Evolutionary conservation across 2,113 vertebrate genomes (phyloP).

Genomic region (Bufo bufo): DNA sequence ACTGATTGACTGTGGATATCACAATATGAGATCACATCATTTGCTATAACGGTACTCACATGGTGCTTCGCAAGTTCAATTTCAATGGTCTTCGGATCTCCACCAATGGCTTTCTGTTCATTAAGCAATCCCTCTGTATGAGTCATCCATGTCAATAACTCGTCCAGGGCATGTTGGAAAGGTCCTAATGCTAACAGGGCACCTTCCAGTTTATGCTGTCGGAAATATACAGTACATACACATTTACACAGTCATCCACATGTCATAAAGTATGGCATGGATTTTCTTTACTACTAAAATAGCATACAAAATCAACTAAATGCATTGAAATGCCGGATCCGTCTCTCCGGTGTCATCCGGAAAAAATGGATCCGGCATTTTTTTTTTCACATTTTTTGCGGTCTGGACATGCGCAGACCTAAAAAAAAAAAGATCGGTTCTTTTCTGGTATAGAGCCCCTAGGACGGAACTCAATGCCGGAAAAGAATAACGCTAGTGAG

Average conservation of each 20-base stretch:
- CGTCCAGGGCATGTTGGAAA: conserved; percentile 96
- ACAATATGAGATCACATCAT: background rate
- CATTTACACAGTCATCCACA: background rate
- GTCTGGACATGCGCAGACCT: no score
- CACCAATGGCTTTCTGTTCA: conserved; percentile 90
- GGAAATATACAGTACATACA: background rate
- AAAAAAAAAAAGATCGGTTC: no score
- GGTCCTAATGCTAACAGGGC: conserved; percentile 93
- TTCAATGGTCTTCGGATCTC: conserved; percentile 96
- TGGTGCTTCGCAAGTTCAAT: conserved; percentile 98
- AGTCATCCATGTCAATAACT: conserved; percentile 91
- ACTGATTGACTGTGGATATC: no score
- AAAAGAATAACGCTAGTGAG: no score
- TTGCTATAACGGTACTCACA: conserved; percentile 68
- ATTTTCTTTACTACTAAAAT: background rate
- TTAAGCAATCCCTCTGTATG: conserved; percentile 91
- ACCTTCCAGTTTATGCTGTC: conserved; percentile 94
- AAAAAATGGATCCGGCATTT: no score
- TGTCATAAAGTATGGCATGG: background rate
- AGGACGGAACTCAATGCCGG: no score
- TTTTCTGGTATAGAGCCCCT: no score
- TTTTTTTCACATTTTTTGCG: no score
- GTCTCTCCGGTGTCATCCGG: no score
- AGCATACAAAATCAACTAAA: no score
- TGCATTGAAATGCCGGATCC: no score